phyloP scores from a whole-genome alignment of 2,797 vertebrate species.

The Calcarius lapponicus region DNA sequence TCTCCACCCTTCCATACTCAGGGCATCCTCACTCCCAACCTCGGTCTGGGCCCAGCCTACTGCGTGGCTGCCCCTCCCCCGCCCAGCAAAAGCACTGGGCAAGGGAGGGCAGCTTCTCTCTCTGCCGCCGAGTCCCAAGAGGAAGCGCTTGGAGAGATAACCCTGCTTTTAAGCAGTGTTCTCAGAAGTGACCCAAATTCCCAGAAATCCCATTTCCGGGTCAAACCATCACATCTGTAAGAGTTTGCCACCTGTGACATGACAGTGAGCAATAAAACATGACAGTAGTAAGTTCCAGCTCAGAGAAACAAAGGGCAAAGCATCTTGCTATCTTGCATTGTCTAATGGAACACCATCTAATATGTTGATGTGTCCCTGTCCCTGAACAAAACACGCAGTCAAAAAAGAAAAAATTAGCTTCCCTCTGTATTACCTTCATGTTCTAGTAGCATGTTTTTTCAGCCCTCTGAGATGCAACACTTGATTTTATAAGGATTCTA shows the following conservation, averaged over 20 bases:
- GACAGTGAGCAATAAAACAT: background rate
- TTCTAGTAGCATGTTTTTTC: background rate
- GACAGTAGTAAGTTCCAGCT: background rate
- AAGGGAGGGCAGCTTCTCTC: too few species aligned
- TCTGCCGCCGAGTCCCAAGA: too few species aligned
- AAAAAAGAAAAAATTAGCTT: background rate
- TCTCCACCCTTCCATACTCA: too few species aligned
- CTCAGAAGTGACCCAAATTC: too few species aligned
- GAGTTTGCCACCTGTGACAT: background rate
- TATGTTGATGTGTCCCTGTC: background rate
- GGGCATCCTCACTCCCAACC: too few species aligned
- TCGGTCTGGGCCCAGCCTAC: too few species aligned
- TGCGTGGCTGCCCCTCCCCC: too few species aligned
- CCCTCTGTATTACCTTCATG: background rate
- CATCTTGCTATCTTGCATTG: background rate
- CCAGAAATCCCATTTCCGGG: too few species aligned
- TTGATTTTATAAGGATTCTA: background rate
- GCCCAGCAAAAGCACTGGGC: too few species aligned
- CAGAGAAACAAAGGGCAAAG: background rate
- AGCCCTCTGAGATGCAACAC: background rate
- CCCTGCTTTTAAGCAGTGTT: too few species aligned
- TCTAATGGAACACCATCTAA: background rate
- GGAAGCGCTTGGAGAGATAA: too few species aligned
- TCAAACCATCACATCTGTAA: too few species aligned
- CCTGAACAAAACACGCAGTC: background rate